Percentiles rank a stretch among this genome's conserved stretches.
Conservation (phyloP, 1,140 invertebrate genomes). For the Papilio machaon region DNA sequence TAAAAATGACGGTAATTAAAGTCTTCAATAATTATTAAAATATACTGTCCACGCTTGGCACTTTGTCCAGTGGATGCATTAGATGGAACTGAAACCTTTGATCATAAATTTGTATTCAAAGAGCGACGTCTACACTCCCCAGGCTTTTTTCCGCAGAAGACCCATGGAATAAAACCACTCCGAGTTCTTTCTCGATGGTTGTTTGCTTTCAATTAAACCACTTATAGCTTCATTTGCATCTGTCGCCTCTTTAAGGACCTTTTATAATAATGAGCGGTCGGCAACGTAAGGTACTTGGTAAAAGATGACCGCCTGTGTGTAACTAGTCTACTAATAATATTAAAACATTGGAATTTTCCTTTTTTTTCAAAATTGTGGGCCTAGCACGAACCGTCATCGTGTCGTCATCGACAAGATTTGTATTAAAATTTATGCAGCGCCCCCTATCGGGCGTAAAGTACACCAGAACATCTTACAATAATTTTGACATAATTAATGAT, state of each 20-base stretch:
- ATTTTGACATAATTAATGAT: no score
- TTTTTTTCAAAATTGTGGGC: no score
- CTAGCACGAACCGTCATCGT: no score
- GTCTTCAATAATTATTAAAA: background rate
- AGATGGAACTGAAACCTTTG: conserved; percentile 3
- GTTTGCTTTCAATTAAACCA: conserved; percentile 17
- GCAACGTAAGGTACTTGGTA: background rate
- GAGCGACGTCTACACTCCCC: background rate
- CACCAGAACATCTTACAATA: no score
- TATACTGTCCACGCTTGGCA: background rate
- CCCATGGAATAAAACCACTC: background rate
- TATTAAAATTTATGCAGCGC: no score
- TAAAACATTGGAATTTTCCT: no score
- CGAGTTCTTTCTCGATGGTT: background rate
- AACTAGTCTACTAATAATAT: no score
- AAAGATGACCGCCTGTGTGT: no score
- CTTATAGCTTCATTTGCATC: background rate
- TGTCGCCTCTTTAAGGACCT: background rate
- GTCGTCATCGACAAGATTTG: no score
- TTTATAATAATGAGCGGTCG: background rate
- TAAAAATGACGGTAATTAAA: background rate
- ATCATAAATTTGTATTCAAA: background rate
- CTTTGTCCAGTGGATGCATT: background rate
- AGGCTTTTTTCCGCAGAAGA: background rate
- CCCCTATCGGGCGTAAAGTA: no score